Evolutionary conservation across 2,888 invertebrate genomes (phyloP), one percentile per base, ranked within the genome.

Genomic region (Empis stercorea): DNA sequence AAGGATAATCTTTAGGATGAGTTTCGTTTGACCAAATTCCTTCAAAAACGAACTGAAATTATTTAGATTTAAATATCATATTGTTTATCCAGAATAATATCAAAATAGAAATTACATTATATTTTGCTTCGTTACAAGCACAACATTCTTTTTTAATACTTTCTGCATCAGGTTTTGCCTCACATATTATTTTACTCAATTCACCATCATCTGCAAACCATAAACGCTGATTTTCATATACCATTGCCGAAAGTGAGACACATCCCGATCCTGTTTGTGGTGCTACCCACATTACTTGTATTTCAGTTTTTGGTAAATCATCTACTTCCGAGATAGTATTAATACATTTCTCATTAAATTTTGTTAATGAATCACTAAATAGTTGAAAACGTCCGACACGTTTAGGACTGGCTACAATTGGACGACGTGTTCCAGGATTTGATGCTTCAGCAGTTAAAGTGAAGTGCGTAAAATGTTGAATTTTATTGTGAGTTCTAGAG

Each of bases 81-180:
- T 27, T 27, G 23, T 20, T 20, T 20, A 20, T 5, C 3, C 23
- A 9, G 9, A 30, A 45, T 13, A 4, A 40, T 45, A 20, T 39
- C 4, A 14, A 11, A 30, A 14, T 7, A 7, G 45, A 16, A 34
- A 32, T n/a, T 9, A 10, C 87, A 69, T 81, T 86, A 68, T 97
- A 97, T 66, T 93, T 92, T 49, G 96, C 97, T 62, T 94, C 92
- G 61, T 94, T 93, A 65, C 95, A 95, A 10, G 95, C 91, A 70
- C 93, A 93, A 65, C 95, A 95, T 53, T 79, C 76, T 53, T 79
- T 76, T 2, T 71, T 72, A 20, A 66, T 71, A 44, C 65, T 74
- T 49, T 69, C 71, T n/a, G 73, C 73, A 48, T 75, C 73, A 45
- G 73, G 73, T 55, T 73, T 78, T 55, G 78, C 82, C 60, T 85